A percentile compares a stretch with the other conserved stretches of the same genome.
phyloP scores from a whole-genome alignment of 2,888 invertebrate genomes.

The Chrysolina americana region DNA sequence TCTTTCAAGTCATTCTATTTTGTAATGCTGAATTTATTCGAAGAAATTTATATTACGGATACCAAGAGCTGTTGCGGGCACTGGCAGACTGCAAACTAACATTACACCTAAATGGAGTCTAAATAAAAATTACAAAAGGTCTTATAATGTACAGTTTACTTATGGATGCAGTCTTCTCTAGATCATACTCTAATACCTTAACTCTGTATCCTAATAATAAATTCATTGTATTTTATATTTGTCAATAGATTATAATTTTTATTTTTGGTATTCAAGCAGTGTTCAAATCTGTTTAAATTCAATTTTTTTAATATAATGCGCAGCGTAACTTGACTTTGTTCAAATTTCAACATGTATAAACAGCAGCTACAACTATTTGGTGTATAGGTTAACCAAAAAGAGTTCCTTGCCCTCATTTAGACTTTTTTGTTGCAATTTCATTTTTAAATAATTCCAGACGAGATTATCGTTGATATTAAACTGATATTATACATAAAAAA shows the following conservation, averaged over 20 bases:
- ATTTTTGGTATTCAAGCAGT: slow-evolving; percentile 65
- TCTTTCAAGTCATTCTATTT: neutral
- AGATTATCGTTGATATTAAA: neutral
- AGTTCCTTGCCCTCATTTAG: slow-evolving; percentile 60
- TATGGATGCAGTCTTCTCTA: slow-evolving; percentile 70
- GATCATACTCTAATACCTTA: slow-evolving; percentile 68
- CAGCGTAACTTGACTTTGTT: slow-evolving; percentile 63
- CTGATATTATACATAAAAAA: neutral
- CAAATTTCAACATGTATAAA: slow-evolving; percentile 63
- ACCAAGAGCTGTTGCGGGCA: slow-evolving; percentile 64
- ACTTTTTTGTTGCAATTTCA: slow-evolving; percentile 49
- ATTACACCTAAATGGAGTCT: slow-evolving; percentile 63
- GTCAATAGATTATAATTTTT: slow-evolving; percentile 69
- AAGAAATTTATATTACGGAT: slow-evolving; percentile 23
- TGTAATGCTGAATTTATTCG: slow-evolving; percentile 17
- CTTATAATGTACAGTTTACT: slow-evolving; percentile 66
- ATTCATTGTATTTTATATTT: slow-evolving; percentile 71
- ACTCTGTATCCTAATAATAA: slow-evolving; percentile 68
- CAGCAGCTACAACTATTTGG: slow-evolving; percentile 64
- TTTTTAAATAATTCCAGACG: slow-evolving; percentile 16
- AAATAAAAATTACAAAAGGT: slow-evolving; percentile 64
- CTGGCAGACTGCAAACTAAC: slow-evolving; percentile 66
- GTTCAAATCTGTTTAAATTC: slow-evolving; percentile 57
- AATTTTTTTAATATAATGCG: slow-evolving; percentile 59
- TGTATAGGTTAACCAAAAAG: slow-evolving; percentile 60